Evolutionary conservation across 2,888 invertebrate genomes (phyloP).

Genomic region (Hypolimnas misippus): DNA sequence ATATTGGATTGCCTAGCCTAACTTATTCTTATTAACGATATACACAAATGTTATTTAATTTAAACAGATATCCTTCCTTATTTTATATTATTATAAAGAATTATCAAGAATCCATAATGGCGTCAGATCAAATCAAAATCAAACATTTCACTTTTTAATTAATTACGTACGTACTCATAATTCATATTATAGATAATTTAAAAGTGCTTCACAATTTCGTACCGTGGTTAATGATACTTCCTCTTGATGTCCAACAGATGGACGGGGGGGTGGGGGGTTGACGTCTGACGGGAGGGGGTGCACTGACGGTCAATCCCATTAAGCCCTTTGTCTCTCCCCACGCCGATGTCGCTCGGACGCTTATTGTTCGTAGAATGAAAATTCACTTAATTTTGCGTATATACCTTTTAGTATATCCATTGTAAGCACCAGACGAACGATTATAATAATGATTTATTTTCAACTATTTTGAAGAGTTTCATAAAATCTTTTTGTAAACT

Average conservation of each 20-base stretch:
- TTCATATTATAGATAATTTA: neutral
- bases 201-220: neutral
- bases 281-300: constrained; percentile 8
- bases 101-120: no score
- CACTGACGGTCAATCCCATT: constrained; percentile 28
- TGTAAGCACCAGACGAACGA: neutral
- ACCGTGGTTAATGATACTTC: constrained; percentile 19
- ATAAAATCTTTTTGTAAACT: no score
- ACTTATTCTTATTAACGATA: no score
- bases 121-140: no score
- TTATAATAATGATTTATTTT: no score
- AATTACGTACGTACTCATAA: neutral
- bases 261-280: constrained; percentile 9
- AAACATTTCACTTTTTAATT: neutral
- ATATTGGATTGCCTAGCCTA: no score
- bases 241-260: constrained; percentile 17
- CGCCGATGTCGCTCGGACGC: neutral
- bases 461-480: no score
- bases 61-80: no score
- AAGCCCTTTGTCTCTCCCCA: constrained; percentile 25
- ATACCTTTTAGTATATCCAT: neutral
- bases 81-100: no score
- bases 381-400: constrained; percentile 18
- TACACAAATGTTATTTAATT: no score
- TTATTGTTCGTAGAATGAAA: constrained; percentile 19